Evolutionary conservation across 2,797 vertebrate genomes (phyloP), one percentile per base, ranked within the genome.

Genomic region (Hirundo rustica): DNA sequence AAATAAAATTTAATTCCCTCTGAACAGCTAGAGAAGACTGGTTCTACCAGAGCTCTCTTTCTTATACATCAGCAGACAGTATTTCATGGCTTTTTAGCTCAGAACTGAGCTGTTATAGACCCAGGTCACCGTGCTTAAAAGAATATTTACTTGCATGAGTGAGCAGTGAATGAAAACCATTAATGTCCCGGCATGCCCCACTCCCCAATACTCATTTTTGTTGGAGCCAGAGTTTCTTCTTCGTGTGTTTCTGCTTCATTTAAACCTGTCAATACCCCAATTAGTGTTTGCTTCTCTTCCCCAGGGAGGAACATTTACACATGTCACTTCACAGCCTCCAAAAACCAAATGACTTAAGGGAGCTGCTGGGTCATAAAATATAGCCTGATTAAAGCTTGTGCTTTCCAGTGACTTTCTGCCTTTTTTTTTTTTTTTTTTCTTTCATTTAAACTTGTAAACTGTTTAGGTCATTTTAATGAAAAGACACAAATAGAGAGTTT

Each of bases 191-290:
- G 61, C 90, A 88, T 96, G 95, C 91, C 67, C 85, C 30, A 13
- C 96, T 93, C 71, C 61, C 76, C 80, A 84, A 6, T 38, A 11
- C 91, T 94, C 60, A 30, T 68, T 95, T 94, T 65, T 40, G 22
- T 58, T 27, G 70, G 68, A 88, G 84, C 90, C 62, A 76, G 61
- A 85, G 77, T 88, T 96, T 95, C 93, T 95, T 75, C 92, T 95
- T 68, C 91, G 92, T 82, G 91, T 94, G 96, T 98, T 98, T 98
- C 97, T 98, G 98, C 98, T 97, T 98, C 98, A 97, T 98, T 98
- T 98, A 97, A 98, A 98, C 90, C 94, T 14, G n/a, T 98, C 98
- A 98, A 97, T 98, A 98, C 97, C 95, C 98, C 98, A 98, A 96
- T 98, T 98, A 98, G 95, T 92, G 94, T 95, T 97, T 85, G 70